Conservation (phyloP, 2,113 vertebrate species). For the Heterotis niloticus region DNA sequence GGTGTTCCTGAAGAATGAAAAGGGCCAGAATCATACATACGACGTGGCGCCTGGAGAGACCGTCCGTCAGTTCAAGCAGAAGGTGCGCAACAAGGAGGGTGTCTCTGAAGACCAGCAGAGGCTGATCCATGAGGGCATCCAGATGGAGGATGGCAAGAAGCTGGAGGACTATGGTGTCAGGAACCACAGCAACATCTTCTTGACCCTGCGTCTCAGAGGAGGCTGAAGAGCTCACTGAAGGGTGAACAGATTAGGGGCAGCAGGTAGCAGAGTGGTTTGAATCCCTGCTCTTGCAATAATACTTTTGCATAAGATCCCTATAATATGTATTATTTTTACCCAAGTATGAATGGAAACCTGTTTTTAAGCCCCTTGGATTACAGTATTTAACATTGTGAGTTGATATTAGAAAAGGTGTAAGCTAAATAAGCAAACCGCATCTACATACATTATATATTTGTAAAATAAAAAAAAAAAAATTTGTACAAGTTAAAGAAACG, state of each 20-base stretch:
- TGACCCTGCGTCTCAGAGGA: conserved; percentile 44
- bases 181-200: conserved; percentile 45
- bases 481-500: too few species aligned
- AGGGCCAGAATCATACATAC: conserved; percentile 35
- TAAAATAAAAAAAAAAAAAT: too few species aligned
- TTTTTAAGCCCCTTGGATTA: too few species aligned
- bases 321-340: too few species aligned
- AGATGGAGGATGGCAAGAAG: conserved; percentile 33
- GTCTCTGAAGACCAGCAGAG: conserved; percentile 49
- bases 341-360: too few species aligned
- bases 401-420: too few species aligned
- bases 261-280: too few species aligned
- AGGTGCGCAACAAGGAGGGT: conserved; percentile 37
- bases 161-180: conserved; percentile 49
- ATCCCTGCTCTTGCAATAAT: too few species aligned
- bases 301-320: too few species aligned
- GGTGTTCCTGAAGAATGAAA: conserved; percentile 54
- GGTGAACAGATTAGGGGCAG: background rate
- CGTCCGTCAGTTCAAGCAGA: conserved; percentile 42
- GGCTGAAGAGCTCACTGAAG: background rate
- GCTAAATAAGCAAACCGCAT: too few species aligned
- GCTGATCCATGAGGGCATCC: conserved; percentile 40
- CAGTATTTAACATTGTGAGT: too few species aligned
- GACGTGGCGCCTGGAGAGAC: conserved; percentile 38
- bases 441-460: too few species aligned